Evolutionary conservation across 2,113 vertebrate genomes (phyloP), one percentile per base, ranked within the genome.

Genomic region (Cottus gobio): DNA sequence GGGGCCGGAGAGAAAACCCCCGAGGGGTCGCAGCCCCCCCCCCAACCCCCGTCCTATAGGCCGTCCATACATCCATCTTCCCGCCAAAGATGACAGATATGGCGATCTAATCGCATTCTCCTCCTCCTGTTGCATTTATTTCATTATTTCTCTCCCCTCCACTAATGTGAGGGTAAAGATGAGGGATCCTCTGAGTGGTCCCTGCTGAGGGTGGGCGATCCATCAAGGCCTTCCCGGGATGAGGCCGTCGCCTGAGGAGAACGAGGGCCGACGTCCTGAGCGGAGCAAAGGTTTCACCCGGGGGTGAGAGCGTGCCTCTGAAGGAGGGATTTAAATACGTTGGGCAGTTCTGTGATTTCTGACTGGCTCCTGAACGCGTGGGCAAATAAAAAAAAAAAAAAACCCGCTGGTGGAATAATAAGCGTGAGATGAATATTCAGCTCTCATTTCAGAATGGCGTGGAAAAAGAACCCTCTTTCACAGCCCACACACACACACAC

Each of bases 101-200:
- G 88, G 90, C 85, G 12, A 74, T 90, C 91, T 94, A 95, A 95
- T 93, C 63, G 64, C 79, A 88, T 93, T 93, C 80, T 37, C 83
- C 85, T 79, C 82, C 87, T 93, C 82, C 75, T 65, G 90, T 91
- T 89, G 89, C 79, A 22, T 87, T 87, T 89, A 83, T 87, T 85
- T 83, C 4, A 31, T 88, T 88, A 85, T 65, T 15, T 50, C 7
- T n/a, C 18, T 2, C 3, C 44, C 44, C 15, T 77, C 74, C 67
- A 85, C 91, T 91, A 83, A 93, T 80, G 85, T 81, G 84, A 80
- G 89, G 91, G 89, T 93, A 89, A 94, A 94, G 93, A 95, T 93
- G 93, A 95, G 85, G 74, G 90, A 93, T 93, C 88, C 69, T 77
- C 57, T 70, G 73, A 88, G 71, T 67, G 75, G 75, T 73, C 66